phyloP scores from a whole-genome alignment of 1,140 invertebrate genomes.

The Drosophila santomea region DNA sequence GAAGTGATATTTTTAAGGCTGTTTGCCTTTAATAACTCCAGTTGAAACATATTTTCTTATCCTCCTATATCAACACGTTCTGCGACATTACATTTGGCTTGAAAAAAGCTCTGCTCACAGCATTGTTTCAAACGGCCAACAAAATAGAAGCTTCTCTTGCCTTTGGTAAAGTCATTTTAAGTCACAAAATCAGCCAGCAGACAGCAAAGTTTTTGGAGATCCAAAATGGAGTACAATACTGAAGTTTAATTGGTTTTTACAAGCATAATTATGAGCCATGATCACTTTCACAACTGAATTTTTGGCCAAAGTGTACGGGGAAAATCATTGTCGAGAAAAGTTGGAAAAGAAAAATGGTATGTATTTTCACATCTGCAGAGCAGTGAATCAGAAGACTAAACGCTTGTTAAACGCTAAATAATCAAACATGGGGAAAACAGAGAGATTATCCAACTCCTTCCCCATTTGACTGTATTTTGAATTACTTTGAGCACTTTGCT shows the following conservation, averaged over 20 bases:
- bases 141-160: neutral
- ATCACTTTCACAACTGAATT: conserved; percentile 19
- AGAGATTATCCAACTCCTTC: conserved; percentile 52
- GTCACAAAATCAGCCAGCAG: conserved; percentile 13
- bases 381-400: conserved; percentile 38
- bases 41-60: neutral
- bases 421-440: conserved; percentile 46
- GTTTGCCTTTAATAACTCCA: too few relatives aligned
- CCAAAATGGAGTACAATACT: conserved; percentile 48
- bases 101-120: neutral
- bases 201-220: conserved; percentile 7
- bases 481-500: conserved; percentile 74
- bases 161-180: conserved; percentile 9
- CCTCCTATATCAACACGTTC: too few relatives aligned
- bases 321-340: conserved; percentile 11
- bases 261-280: conserved; percentile 57
- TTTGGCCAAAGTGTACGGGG: conserved; percentile 2
- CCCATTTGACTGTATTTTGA: conserved; percentile 63
- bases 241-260: conserved; percentile 79
- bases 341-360: neutral
- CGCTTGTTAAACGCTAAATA: conserved; percentile 55
- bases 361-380: conserved; percentile 15
- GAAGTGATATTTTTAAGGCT: too few relatives aligned
- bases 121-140: neutral
- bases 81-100: too few relatives aligned